Evolutionary conservation across 2,113 vertebrate species (phyloP), one percentile per base, ranked within the genome.

Genomic region (Cinclus mexicanus): DNA sequence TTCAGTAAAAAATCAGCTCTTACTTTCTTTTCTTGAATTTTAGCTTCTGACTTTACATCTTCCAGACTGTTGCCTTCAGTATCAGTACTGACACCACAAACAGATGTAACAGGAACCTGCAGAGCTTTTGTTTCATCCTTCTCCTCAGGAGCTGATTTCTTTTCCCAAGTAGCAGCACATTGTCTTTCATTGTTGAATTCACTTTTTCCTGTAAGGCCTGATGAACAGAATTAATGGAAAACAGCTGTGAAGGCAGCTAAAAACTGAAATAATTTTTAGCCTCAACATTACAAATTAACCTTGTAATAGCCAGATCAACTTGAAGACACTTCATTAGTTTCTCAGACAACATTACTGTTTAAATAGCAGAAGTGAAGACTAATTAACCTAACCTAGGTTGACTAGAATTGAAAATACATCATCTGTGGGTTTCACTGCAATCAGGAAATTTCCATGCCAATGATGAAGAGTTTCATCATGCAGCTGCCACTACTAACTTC

Each of bases 81-180:
- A 87, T 99, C 98, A 71, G 98, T 98, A 94, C 97, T 96, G 76
- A 98, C 89, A 37, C 97, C 98, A 87, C 98, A 98, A 90, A 98
- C 98, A 97, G 99, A 99, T 1, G 98, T 97, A 55, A 98, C 97
- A 33, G 98, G 98, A 74, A 98, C 98, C 92, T 98, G 98, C 24
- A 98, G 97, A 39, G 91, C 97, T 90, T 98, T 98, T 89, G 98
- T 98, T 96, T 98, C 98, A 91, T 98, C 96, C 55, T 98, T 98
- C 93, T 99, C 98, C 91, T 98, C 97, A 39, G 97, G 88, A 22
- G 98, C 98, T n/a, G 98, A 97, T 76, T 98, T 98, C 94, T 99
- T 98, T 95, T 99, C 99, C 98, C 97, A 98, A 87, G 99, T 94
- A 81, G 99, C 68, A 70, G 98, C 94, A 94, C 97, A 97, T 82